Evolutionary conservation across 2,797 vertebrate genomes (phyloP), one percentile per base, ranked within the genome.

Genomic region (Enteromius radiatus): DNA sequence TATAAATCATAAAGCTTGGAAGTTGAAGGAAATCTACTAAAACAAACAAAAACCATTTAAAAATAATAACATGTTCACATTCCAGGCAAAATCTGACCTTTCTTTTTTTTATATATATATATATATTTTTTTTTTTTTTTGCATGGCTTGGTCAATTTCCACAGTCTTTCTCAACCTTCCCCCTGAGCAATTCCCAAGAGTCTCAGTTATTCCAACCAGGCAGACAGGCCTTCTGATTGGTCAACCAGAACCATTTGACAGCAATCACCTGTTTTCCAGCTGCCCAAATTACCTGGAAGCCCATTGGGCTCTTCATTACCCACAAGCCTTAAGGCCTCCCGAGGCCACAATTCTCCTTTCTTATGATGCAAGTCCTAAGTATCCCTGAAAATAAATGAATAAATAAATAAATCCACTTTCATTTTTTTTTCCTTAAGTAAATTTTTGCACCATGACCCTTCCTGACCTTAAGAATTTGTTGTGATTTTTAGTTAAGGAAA

Each of bases 231-330:
- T 88, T 88, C 91, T 91, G 93, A 94, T 92, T 93, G 93, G 91
- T 90, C 93, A 89, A 93, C 86, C 93, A 91, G 92, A 94, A 93
- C 91, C 81, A 84, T 90, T 88, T 88, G 89, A 92, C 91, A 88
- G 88, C 79, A 79, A 88, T 93, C 92, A 94, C 93, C 93, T 94
- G 93, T 86, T 86, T 90, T 92, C 88, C 82, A 84, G 89, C 92
- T 91, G 91, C 91, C 93, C 93, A 95, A 38, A 94, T 94, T 94
- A 94, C 92, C 92, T 89, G 89, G 82, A 90, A 89, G 89, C 92
- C 93, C 83, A 81, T 76, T 88, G 92, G 92, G 91, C 88, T 91
- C 88, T 91, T 92, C 89, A 88, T 94, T 92, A 93, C 92, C 91
- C 92, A 90, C 86, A 91, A 91, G 91, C 92, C 91, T 92, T 87